These are phyloP conservation scores for Macropus fuliginosus DNA, from an alignment of 2,797 vertebrate species.

Conservation along the genomic window DNA sequence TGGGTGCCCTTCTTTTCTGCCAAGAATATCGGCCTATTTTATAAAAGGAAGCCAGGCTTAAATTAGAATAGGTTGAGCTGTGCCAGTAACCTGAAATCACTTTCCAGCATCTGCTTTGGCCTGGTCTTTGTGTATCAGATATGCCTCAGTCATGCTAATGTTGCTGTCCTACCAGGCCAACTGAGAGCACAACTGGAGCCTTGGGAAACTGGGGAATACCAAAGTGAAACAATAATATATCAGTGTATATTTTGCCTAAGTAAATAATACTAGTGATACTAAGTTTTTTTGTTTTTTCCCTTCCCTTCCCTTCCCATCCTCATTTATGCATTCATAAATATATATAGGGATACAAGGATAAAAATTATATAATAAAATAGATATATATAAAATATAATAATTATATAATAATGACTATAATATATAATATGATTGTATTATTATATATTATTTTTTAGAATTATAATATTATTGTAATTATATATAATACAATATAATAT, in stretches of 20 bases:
- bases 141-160: not conserved
- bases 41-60: conserved; percentile 40
- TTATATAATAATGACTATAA: no score
- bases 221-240: not conserved
- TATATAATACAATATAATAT: no score
- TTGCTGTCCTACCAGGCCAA: conserved; percentile 28
- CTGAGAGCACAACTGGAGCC: conserved; percentile 27
- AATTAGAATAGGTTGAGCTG: conserved; percentile 26
- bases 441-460: no score
- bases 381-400: no score
- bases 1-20: conserved; percentile 55
- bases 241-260: conserved; percentile 11
- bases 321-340: not conserved
- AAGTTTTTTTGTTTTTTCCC: not conserved
- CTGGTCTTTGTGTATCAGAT: conserved; percentile 19
- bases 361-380: no score
- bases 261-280: conserved; percentile 23
- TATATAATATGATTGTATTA: no score
- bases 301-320: no score
- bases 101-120: conserved; percentile 24
- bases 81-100: conserved; percentile 41
- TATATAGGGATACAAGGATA: no score
- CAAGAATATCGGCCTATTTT: conserved; percentile 38
- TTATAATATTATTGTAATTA: no score
- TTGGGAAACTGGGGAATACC: not conserved